Percentiles rank a stretch among this genome's conserved stretches.
These are phyloP conservation scores for Euphydryas editha DNA, from an alignment of 2,888 invertebrate genomes.

Conservation along the genomic window DNA sequence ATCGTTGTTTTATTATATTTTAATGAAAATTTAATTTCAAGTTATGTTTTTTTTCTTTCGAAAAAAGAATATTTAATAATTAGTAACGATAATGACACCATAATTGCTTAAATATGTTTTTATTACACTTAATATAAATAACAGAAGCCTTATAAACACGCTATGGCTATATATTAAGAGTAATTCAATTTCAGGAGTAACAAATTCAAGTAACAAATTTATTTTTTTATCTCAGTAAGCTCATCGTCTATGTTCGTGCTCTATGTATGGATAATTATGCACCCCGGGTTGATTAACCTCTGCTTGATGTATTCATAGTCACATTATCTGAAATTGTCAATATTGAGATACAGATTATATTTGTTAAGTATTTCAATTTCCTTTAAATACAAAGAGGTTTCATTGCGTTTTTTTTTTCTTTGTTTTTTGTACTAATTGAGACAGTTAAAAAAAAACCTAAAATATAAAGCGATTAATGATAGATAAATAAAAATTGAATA, in stretches of 20 bases:
- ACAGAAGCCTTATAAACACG: neutral
- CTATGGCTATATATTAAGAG: neutral
- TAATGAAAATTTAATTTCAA: no score
- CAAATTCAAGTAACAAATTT: neutral
- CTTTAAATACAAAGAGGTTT: neutral
- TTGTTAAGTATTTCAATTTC: neutral
- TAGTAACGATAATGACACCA: no score
- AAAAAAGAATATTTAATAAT: no score
- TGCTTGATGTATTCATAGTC: constrained; percentile 44
- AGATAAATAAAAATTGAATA: no score
- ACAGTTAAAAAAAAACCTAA: no score
- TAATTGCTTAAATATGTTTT: no score
- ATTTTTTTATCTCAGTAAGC: neutral
- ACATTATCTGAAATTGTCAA: constrained; percentile 54
- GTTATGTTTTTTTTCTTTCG: no score
- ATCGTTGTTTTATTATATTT: no score
- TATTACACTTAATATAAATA: no score
- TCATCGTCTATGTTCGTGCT: neutral
- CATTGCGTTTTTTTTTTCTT: neutral
- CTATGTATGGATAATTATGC: constrained; percentile 12
- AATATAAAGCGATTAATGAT: no score
- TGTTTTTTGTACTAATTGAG: no score
- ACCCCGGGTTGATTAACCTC: constrained; percentile 13
- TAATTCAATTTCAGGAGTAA: no score
- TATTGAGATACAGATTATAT: constrained; percentile 45